phyloP scores from a whole-genome alignment of 1,140 invertebrate genomes.

The Drosophila pandora region DNA sequence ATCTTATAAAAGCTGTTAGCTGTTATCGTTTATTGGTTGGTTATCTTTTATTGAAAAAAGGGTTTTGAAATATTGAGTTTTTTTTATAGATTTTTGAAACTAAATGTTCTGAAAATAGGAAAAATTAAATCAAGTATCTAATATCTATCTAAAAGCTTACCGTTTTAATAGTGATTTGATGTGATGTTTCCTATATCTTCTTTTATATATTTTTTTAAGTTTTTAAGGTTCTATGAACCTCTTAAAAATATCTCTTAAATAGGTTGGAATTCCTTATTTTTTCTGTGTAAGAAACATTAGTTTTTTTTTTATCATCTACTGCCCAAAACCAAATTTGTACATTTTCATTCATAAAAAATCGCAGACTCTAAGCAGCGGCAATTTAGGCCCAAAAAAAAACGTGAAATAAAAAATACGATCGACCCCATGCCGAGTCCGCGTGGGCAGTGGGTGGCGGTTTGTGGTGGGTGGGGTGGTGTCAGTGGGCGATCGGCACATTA shows the following conservation, averaged over 20 bases:
- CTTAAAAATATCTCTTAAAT: too few species aligned
- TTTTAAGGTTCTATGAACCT: too few species aligned
- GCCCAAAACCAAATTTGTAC: slow-evolving; percentile 60
- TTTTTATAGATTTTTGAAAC: too few species aligned
- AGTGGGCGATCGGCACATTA: slow-evolving; percentile 19
- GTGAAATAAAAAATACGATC: slow-evolving; percentile 7
- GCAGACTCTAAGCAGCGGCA: slow-evolving; percentile 9
- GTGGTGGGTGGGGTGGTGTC: not conserved
- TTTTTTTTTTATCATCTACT: slow-evolving; percentile 7
- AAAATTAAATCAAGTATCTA: too few species aligned
- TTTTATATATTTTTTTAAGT: not conserved
- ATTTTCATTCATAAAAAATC: slow-evolving; percentile 68
- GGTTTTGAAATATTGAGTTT: too few species aligned
- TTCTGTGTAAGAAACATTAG: slow-evolving; percentile 12
- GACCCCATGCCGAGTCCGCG: slow-evolving; percentile 37
- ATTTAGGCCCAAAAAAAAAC: slow-evolving; percentile 14
- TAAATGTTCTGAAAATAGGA: too few species aligned
- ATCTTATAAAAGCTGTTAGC: too few species aligned
- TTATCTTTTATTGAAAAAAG: too few species aligned
- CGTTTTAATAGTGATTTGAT: too few species aligned
- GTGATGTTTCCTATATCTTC: too few species aligned
- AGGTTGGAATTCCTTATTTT: not conserved
- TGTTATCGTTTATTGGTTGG: too few species aligned
- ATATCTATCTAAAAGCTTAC: too few species aligned
- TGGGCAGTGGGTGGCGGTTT: slow-evolving; percentile 24